Conservation (phyloP, 2,113 vertebrate species). For the Microcebus tavaratra region DNA sequence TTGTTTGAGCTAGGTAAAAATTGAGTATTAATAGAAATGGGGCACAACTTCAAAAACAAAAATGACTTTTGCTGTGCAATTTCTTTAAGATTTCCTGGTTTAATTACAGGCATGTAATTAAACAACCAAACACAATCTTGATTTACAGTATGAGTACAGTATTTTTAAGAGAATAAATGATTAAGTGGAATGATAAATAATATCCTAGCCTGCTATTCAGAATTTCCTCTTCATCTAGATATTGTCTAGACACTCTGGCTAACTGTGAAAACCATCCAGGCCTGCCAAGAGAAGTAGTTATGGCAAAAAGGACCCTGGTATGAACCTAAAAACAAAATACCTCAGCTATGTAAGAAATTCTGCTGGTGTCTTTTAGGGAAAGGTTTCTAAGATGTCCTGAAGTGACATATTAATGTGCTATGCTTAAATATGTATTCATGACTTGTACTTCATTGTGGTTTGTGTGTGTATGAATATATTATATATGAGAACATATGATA, state of each 20-base stretch:
- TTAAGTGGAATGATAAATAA: not conserved
- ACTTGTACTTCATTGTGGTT: not conserved
- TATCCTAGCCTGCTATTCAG: not conserved
- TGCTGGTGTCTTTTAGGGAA: not conserved
- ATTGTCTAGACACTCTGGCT: not conserved
- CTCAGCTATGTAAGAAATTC: not conserved
- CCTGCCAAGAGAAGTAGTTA: not conserved
- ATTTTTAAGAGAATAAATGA: constrained; percentile 24
- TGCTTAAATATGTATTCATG: not conserved
- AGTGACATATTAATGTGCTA: not conserved
- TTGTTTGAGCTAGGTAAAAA: not conserved
- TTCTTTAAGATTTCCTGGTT: not conserved
- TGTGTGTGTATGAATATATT: not conserved
- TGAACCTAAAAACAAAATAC: not conserved
- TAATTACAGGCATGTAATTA: not conserved
- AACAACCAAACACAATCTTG: not conserved
- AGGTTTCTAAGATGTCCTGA: not conserved
- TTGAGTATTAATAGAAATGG: not conserved
- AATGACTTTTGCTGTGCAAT: not conserved
- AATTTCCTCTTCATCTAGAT: not conserved
- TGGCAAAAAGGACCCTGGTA: not conserved
- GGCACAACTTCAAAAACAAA: not conserved
- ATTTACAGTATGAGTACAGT: not conserved
- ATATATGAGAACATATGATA: not conserved
- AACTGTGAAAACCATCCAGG: not conserved